Conservation (phyloP, 2,888 invertebrate genomes). For the Apantesis nais region DNA sequence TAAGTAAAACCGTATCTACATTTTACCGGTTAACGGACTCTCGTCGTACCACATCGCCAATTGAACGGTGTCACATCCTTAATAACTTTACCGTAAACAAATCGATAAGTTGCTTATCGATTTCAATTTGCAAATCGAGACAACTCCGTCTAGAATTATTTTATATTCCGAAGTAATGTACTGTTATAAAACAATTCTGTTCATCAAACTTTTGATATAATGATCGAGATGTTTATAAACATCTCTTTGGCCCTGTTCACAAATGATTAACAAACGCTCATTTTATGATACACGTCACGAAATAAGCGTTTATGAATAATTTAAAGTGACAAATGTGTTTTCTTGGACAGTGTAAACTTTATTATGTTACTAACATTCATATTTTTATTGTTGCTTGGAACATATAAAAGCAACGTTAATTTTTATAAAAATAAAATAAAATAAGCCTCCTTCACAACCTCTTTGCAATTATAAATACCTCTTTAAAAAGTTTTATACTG, state of each 20-base stretch:
- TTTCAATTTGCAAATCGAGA: slow-evolving; percentile 57
- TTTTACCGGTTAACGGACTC: slow-evolving; percentile 46
- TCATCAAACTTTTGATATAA: slow-evolving; percentile 10
- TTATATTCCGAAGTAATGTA: slow-evolving; percentile 11
- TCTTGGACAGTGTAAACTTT: not conserved
- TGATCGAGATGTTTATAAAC: slow-evolving; percentile 8
- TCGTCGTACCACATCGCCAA: slow-evolving; percentile 59
- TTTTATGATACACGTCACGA: not conserved
- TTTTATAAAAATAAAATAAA: no score
- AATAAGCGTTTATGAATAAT: not conserved
- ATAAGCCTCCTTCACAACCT: no score
- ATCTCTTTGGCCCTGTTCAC: slow-evolving; percentile 3
- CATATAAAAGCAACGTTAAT: no score
- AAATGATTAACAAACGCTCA: not conserved
- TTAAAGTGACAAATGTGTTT: not conserved
- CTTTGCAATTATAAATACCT: no score
- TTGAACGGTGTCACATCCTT: slow-evolving; percentile 57
- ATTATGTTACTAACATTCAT: not conserved
- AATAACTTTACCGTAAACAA: slow-evolving; percentile 53
- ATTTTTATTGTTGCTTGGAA: no score
- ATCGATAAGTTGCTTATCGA: slow-evolving; percentile 56
- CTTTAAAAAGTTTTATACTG: no score
- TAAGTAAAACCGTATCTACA: slow-evolving; percentile 23
- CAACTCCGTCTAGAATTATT: slow-evolving; percentile 22
- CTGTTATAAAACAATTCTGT: slow-evolving; percentile 12